Evolutionary conservation across 2,888 invertebrate species (phyloP), one percentile per base, ranked within the genome.

Genomic region (Patella ulyssiponensis): DNA sequence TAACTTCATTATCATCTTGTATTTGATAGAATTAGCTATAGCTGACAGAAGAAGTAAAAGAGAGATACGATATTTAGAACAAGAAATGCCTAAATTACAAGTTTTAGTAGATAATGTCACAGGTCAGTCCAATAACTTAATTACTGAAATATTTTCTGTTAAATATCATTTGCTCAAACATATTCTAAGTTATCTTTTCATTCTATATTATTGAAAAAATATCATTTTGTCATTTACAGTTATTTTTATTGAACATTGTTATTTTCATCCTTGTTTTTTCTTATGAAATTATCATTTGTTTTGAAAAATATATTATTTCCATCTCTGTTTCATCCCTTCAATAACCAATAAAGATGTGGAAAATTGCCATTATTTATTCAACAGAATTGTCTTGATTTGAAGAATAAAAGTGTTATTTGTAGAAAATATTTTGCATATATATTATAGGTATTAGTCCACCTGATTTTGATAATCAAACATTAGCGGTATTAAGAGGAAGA

Each of bases 381-480:
- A 27, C 9, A 23, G n/a, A 27, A 64, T 44, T 17, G n/a, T n/a
- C 14, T 27, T 51, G 15, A 51, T 15, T 23, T 23, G n/a, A 23
- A 23, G 0, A 69, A 17, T 69, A 12, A 17, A 20, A 27, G 12
- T 17, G 5, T 12, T 27, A 20, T 23, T 27, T 12, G 4, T 27
- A 17, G 20, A 5, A 69, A 33, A 69, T n/a, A 27, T n/a, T 17
- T 15, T 58, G 15, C 70, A 53, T 69, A 56, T 70, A 74, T 53
- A 64, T 81, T 80, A 75, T 95, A 69, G 95, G 96, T 0, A 95
- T 95, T 1, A 95, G 95, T 82, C 95, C 95, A 15, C 95, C 95
- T 1, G 98, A 98, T 90, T 95, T 98, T 90, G 98, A 98, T 91
- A 95, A 95, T 91, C 97, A 97, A 91, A 98, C 98, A 0, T 93